Base-by-base conservation (phyloP, 23 tunicate genomes). In the Aplidium turbinatum region DNA sequence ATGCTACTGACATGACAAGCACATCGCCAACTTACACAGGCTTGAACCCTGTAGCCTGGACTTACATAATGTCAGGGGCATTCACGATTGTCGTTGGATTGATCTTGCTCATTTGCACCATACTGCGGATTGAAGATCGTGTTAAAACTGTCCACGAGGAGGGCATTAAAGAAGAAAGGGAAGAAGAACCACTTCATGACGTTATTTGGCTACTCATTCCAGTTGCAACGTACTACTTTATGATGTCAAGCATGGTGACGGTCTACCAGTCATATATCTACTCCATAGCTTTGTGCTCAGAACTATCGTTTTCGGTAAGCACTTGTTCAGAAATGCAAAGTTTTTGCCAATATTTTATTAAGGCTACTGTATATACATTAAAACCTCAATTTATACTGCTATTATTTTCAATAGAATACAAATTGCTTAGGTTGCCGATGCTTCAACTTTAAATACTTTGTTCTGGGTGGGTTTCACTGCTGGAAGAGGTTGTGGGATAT, bases 391-490 rank as follows among this genome's bases (percentile, higher is more conserved):
- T n/a, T n/a, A n/a, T n/a, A n/a, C n/a, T n/a, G n/a, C n/a, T n/a
- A n/a, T n/a, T n/a, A n/a, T n/a, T n/a, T n/a, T n/a, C n/a, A n/a
- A n/a, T n/a, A n/a, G n/a, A n/a, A n/a, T n/a, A n/a, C n/a, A n/a
- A n/a, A n/a, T n/a, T 64, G 5, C 52, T 32, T 26, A 90, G 97
- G 85, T 83, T 23, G 19, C 72, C 6, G 71, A 94, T 31, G 89
- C 99, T 1, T 67, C 99, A 0, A 64, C 71, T n/a, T 56, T 94
- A 0, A 94, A 94, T 78, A 71, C 89, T 3, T 9, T 87, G 24
- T 94, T 94, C 66, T 94, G 99, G 99, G 80, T 69, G 33, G 99
- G 99, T 31, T 94, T 94, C 40, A 53, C 61, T n/a, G 88, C 73
- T 3, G 99, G 99, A 4, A 58, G 99, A 31, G 95, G 90, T 1